Evolutionary conservation across 2,797 vertebrate genomes (phyloP), one percentile per base, ranked within the genome.

Genomic region (Danio kyathit): DNA sequence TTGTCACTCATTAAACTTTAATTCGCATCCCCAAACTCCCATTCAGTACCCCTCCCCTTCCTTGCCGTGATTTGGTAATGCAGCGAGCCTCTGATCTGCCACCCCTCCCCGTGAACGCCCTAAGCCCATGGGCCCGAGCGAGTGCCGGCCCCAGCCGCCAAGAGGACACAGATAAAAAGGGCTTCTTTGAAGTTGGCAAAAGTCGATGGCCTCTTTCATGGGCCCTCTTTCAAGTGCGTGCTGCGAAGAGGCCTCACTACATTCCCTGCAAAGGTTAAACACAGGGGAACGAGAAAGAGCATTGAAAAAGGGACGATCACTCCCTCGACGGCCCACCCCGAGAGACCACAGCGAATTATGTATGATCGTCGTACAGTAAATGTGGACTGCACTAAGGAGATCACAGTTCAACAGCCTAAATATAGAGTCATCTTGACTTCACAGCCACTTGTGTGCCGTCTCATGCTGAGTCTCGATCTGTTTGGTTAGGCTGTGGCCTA

Each of bases 171-270:
- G 89, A 91, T 90, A 91, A 92, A 93, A 92, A 83, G 82, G 84
- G 76, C 89, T 82, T 80, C 91, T 95, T 95, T 95, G 93, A 95
- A 93, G 94, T 93, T 87, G 41, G 83, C 80, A 93, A 93, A 95
- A 94, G 94, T 95, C 94, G 91, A 94, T 94, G 94, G 92, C 92
- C 90, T 92, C 93, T 94, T 94, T 94, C 92, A 94, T 93, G 93
- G 87, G 88, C 89, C 72, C 90, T 92, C 94, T 95, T 94, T 95
- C 92, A 95, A 94, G 93, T 93, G 89, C 90, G 86, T 77, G 89
- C 90, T 92, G 92, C 90, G 91, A 92, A 91, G 89, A 85, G 91
- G 90, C 90, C 90, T 84, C 51, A 83, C 91, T 90, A 90, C 88
- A 60, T 89, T 88, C 81, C 88, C 89, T 87, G 85, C 88, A 81